Evolutionary conservation across 2,888 invertebrate species (phyloP), one percentile per base, ranked within the genome.

Genomic region (Harpalus rufipes): DNA sequence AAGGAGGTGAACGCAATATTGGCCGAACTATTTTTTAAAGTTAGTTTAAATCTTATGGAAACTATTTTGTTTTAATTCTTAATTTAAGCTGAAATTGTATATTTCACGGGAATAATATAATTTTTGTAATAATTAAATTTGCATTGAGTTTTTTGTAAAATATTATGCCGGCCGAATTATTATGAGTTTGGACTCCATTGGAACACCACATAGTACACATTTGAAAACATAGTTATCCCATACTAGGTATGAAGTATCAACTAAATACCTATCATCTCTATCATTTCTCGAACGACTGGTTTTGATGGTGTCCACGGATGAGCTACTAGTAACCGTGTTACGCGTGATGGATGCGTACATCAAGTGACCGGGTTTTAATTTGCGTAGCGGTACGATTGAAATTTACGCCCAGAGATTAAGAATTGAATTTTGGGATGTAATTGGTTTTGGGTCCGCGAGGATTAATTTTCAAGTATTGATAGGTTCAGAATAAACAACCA

Each of bases 401-500:
- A 63, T 63, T 63, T 63, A 63, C 63, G 18, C 63, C 21, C 72
- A 44, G 14, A 74, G 72, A 74, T 44, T 74, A 74, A 74, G 72
- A 74, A 74, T 74, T 44, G 72, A 74, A 74, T 74, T 74, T 21
- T 41, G 41, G 39, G 68, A 68, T 44, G 72, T 74, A 74, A 74
- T 74, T 74, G 44, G 14, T 74, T 41, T 44, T 74, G 72, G 72
- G 16, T 21, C 10, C 14, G 10, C 44, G 44, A 18, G 72, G 44
- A 74, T 68, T 68, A 32, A 68, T 68, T 68, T 63, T 68, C 14
- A 68, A 68, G 68, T 68, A 63, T 68, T 68, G 68, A 68, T 68
- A 68, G 68, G 68, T 68, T 68, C 44, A 51, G 44, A 12, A 51
- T 51, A 51, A 51, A 51, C 44, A 51, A 51, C 10, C 44, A 51